Evolutionary conservation across 30 jellyfish, hydroid and myxozoan genomes (phyloP).

Genomic region (Aurelia sp.): DNA sequence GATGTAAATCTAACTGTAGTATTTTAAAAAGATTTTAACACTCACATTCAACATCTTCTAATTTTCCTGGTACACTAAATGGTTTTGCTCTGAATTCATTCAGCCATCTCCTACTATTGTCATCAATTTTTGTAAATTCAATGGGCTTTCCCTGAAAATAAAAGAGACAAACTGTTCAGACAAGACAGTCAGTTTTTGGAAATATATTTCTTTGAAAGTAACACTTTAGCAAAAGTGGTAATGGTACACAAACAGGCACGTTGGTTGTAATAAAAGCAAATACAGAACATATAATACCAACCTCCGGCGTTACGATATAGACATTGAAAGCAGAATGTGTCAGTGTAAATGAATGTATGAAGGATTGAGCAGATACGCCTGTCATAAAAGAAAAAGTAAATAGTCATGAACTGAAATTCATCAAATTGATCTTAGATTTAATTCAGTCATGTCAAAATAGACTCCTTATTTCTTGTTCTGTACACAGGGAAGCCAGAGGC

Average conservation of each 20-base stretch:
- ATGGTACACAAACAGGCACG: too few species aligned
- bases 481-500: too few species aligned
- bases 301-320: slow-evolving; percentile 90
- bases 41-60: slow-evolving; percentile 92
- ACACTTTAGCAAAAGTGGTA: too few species aligned
- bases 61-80: slow-evolving; percentile 89
- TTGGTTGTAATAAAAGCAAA: too few species aligned
- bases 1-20: too few species aligned
- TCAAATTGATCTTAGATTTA: neutral
- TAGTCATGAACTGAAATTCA: neutral
- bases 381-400: neutral
- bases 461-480: neutral
- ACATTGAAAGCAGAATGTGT: slow-evolving; percentile 97
- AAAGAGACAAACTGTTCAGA: neutral
- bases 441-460: neutral
- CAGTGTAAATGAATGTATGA: slow-evolving; percentile 92
- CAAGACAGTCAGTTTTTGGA: neutral
- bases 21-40: too few species aligned
- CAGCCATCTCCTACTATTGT: slow-evolving; percentile 88
- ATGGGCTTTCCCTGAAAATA: slow-evolving; percentile 70
- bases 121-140: slow-evolving; percentile 82
- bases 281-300: neutral
- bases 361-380: slow-evolving; percentile 97
- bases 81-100: slow-evolving; percentile 93
- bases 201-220: neutral